Evolutionary conservation across 2,888 invertebrate species (phyloP), one percentile per base, ranked within the genome.

Genomic region (Macropis europaea): DNA sequence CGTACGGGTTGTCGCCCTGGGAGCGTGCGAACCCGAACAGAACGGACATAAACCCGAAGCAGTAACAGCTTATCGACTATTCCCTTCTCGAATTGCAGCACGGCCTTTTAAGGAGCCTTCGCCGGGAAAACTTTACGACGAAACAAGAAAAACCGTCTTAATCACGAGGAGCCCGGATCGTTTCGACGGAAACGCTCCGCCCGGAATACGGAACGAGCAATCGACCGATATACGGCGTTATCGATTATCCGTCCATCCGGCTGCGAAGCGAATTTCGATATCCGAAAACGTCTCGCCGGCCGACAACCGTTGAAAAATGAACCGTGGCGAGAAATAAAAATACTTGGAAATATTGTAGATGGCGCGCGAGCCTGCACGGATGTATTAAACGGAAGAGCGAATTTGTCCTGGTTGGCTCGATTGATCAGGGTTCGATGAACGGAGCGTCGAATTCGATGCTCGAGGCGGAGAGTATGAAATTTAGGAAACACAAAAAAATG

Each of bases 241-340:
- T 68, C 36, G 56, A 68, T 68, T 64, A 68, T 15, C 34, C 68
- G 64, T 63, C 54, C 17, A 48, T 63, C 47, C 32, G 6, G n/a
- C 48, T 13, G 62, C 32, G 6, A 56, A 64, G 48, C 30, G 68
- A 68, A 64, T 68, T 67, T 53, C 66, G 66, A 67, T 67, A 67
- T 53, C 61, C 30, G 61, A 67, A 67, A n/a, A 67, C 32, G 66
- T 53, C 36, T 47, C 45, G n/a, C 19, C 13, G 26, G n/a, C n/a
- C n/a, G 45, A 50, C 68, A 34, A 36, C 36, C 24, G 13, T 30
- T 56, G 63, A 64, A 56, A 59, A 69, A 63, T 50, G 56, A 52
- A 64, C 30, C 1, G 5, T 7, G 17, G 3, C 9, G 30, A 30
- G 32, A 22, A 28, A 53, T 43, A 50, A 45, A 50, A 56, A 50